These are phyloP conservation scores for Papilio polyxenes DNA, from an alignment of 1,140 invertebrate species.

Conservation along the genomic window DNA sequence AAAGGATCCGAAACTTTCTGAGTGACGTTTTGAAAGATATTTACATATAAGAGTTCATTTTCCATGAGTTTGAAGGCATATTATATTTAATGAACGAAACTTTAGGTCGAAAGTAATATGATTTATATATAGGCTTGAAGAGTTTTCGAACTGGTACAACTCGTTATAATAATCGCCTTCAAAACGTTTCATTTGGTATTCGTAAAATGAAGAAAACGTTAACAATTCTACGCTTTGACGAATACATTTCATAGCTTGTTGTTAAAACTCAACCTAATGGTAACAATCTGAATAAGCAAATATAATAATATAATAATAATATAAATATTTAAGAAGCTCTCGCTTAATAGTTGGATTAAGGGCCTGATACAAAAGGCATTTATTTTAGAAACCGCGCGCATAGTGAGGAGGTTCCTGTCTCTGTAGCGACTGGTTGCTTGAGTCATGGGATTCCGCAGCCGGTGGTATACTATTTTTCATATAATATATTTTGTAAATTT, in stretches of 20 bases:
- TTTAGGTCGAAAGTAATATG: background rate
- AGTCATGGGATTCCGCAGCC: too few species aligned
- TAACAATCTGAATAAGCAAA: too few species aligned
- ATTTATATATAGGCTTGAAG: background rate
- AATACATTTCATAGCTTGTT: background rate
- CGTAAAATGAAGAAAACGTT: background rate
- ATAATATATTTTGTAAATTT: too few species aligned
- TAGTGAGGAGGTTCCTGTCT: too few species aligned
- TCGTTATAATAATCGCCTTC: background rate
- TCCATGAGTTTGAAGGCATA: conserved; percentile 4
- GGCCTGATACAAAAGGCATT: too few species aligned
- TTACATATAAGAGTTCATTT: conserved; percentile 15
- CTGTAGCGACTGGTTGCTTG: too few species aligned
- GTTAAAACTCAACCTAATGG: background rate
- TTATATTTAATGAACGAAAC: background rate
- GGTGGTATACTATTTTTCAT: too few species aligned
- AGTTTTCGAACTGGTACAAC: background rate
- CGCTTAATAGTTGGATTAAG: too few species aligned
- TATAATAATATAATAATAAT: too few species aligned
- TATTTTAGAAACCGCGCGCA: too few species aligned
- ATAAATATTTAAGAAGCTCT: too few species aligned
- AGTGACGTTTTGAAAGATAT: background rate
- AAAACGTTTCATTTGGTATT: background rate
- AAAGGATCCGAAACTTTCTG: background rate
- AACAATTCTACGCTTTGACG: background rate